Evolutionary conservation across 2,113 vertebrate species (phyloP).

Genomic region (Danionella cerebrum): DNA sequence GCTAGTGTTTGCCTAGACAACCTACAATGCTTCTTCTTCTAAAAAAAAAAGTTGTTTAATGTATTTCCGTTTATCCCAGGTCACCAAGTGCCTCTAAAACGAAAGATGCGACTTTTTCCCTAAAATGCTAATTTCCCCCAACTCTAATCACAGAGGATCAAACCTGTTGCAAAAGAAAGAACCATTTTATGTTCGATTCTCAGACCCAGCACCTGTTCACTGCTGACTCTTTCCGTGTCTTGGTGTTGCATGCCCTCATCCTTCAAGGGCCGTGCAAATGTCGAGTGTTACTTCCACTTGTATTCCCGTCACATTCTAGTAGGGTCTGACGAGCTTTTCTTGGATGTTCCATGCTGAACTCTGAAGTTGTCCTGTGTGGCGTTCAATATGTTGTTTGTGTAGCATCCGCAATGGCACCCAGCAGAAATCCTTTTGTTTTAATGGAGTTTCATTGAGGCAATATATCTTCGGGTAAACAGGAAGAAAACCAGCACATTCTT

Average conservation of each 20-base stretch:
- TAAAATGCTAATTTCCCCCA: not conserved
- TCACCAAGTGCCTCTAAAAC: not conserved
- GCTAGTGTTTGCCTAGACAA: not conserved
- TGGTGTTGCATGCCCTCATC: too few relatives aligned
- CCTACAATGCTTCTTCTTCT: not conserved
- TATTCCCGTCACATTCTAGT: too few relatives aligned
- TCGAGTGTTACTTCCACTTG: too few relatives aligned
- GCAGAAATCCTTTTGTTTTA: slow-evolving; percentile 45
- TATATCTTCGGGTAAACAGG: slow-evolving; percentile 48
- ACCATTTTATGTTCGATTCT: too few relatives aligned
- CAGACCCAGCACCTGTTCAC: slow-evolving; percentile 23
- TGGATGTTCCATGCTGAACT: not conserved
- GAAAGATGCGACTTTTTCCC: not conserved
- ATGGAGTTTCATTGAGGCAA: slow-evolving; percentile 30
- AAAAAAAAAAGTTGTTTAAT: not conserved
- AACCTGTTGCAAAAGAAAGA: slow-evolving; percentile 18
- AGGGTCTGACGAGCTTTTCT: not conserved
- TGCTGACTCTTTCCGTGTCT: slow-evolving; percentile 1
- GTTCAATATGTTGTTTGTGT: slow-evolving; percentile 13
- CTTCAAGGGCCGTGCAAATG: too few relatives aligned
- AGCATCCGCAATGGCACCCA: not conserved
- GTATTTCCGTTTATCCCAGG: not conserved
- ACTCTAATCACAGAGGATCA: not conserved
- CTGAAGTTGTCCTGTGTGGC: slow-evolving; percentile 6
- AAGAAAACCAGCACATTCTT: slow-evolving; percentile 65